A percentile compares a stretch with the other conserved stretches of the same genome.
phyloP scores from a whole-genome alignment of 1,140 invertebrate species.

The Eulimnadia texana region DNA sequence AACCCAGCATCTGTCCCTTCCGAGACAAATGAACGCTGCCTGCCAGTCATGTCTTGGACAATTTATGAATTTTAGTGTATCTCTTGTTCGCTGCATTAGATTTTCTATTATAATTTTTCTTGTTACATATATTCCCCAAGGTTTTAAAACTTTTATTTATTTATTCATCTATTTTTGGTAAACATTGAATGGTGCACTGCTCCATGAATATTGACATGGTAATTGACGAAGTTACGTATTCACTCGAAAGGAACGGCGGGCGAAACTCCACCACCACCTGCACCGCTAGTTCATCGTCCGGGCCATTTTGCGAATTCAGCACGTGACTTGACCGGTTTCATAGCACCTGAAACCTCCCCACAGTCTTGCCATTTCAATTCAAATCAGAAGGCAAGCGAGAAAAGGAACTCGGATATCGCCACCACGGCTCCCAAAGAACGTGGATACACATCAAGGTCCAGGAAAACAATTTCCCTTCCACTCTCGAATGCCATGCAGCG shows the following conservation, averaged over 20 bases:
- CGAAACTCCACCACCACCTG: slow-evolving; percentile 6
- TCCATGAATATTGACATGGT: no score
- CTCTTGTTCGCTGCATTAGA: background rate
- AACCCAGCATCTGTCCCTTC: background rate
- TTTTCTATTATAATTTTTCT: no score
- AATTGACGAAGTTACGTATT: no score
- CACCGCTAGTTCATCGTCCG: slow-evolving; percentile 6
- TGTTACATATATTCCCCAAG: no score
- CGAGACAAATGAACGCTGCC: background rate
- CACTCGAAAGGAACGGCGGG: slow-evolving; percentile 1
- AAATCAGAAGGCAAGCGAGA: background rate
- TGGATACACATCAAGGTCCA: background rate
- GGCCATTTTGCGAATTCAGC: background rate
- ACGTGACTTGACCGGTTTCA: background rate
- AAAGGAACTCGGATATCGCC: background rate
- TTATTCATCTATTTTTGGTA: no score
- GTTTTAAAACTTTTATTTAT: no score
- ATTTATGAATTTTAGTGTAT: background rate
- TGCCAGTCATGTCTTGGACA: background rate
- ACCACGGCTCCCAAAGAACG: background rate
- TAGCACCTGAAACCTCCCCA: background rate
- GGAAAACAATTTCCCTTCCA: background rate
- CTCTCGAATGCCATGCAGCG: background rate
- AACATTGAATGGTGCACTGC: no score
- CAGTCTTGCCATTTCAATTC: background rate